Evolutionary conservation across 1,140 invertebrate species (phyloP).

Genomic region (Leptopilina boulardi): DNA sequence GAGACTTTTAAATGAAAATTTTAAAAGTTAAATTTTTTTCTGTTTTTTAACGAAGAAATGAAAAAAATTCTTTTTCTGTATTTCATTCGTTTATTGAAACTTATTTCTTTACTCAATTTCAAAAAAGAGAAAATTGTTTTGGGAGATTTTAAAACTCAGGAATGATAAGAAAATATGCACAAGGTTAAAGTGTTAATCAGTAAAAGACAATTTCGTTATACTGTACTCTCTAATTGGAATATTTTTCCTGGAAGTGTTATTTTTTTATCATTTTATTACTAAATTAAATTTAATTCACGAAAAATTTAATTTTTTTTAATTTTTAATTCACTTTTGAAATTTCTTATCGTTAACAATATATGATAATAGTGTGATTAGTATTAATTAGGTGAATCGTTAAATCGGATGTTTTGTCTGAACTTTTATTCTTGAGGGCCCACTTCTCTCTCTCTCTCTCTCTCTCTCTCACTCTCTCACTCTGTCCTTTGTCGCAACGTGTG

Average conservation of each 20-base stretch:
- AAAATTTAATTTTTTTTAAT: too few species aligned
- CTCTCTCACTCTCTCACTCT: not conserved
- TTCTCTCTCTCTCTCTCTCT: not conserved
- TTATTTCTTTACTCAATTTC: too few species aligned
- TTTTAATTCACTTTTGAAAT: not conserved
- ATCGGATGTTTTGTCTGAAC: conserved; percentile 52
- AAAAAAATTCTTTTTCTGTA: too few species aligned
- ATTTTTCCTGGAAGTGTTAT: not conserved
- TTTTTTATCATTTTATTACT: too few species aligned
- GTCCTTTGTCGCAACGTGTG: conserved; percentile 57
- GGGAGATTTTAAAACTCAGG: conserved; percentile 1
- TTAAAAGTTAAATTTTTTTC: too few species aligned
- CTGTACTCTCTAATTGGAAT: not conserved
- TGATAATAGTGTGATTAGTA: too few species aligned
- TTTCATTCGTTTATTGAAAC: too few species aligned
- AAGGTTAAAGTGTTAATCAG: conserved; percentile 3
- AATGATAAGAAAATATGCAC: not conserved
- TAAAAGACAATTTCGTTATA: conserved; percentile 4
- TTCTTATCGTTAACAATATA: not conserved
- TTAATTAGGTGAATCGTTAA: not conserved
- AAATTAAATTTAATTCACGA: too few species aligned
- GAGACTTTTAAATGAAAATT: too few species aligned
- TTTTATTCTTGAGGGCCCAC: conserved; percentile 18
- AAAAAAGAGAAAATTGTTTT: too few species aligned
- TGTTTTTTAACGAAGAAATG: too few species aligned